These are phyloP conservation scores for Melanostoma mellinum DNA, from an alignment of 2,888 invertebrate species.

Conservation along the genomic window DNA sequence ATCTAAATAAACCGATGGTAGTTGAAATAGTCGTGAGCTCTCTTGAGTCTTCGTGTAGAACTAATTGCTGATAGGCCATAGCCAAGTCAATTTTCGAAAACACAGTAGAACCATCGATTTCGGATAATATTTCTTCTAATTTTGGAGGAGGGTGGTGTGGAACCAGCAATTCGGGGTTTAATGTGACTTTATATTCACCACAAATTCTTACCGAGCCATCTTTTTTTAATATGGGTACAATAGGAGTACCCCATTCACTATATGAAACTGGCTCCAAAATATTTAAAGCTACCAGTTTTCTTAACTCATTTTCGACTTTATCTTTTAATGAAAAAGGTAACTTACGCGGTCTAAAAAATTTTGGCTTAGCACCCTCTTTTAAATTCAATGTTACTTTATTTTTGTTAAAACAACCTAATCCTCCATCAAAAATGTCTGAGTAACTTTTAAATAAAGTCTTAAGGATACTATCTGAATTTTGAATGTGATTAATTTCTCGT, in stretches of 20 bases:
- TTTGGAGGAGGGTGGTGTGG: conserved; percentile 40
- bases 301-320: conserved; percentile 33
- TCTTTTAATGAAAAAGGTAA: conserved; percentile 43
- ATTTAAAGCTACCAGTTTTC: conserved; percentile 16
- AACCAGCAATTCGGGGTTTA: conserved; percentile 28
- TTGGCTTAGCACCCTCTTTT: conserved; percentile 37
- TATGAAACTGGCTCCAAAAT: conserved; percentile 38
- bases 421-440: conserved; percentile 29
- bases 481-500: conserved; percentile 29
- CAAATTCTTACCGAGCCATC: conserved; percentile 39
- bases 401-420: conserved; percentile 40
- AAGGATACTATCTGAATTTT: background rate
- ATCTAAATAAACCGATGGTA: too few species aligned
- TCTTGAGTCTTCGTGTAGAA: background rate
- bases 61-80: conserved; percentile 75
- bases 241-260: conserved; percentile 27
- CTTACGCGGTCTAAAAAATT: conserved; percentile 31
- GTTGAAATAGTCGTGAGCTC: too few species aligned
- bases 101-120: conserved; percentile 72
- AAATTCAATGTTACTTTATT: conserved; percentile 37
- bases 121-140: conserved; percentile 31
- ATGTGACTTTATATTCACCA: conserved; percentile 37
- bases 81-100: conserved; percentile 78
- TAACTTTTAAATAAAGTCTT: background rate
- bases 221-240: conserved; percentile 47